phyloP scores from a whole-genome alignment of 30 jellyfish, hydroid and myxozoan species.

The Morbakka virulenta region DNA sequence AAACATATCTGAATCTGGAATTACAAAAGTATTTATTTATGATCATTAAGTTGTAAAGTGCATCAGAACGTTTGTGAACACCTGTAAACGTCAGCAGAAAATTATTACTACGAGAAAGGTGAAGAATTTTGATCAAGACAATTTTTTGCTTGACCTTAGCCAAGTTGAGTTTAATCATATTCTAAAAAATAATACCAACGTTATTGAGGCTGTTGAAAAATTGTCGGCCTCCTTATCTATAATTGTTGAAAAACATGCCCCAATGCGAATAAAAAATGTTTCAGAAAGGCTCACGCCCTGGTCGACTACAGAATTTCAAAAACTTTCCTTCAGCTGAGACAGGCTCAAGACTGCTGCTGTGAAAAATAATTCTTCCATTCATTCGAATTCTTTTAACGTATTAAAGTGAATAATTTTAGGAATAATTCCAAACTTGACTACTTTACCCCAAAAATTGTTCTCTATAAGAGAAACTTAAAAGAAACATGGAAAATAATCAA shows the following conservation, averaged over 20 bases:
- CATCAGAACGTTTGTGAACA: conserved; percentile 19
- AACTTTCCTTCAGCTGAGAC: conserved; percentile 23
- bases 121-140: conserved; percentile 22
- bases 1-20: conserved; percentile 32
- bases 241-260: conserved; percentile 31
- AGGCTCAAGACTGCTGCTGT: too few species aligned
- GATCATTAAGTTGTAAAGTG: conserved; percentile 31
- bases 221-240: neutral
- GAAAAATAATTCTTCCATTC: conserved; percentile 6
- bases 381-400: conserved; percentile 10
- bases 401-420: conserved; percentile 8
- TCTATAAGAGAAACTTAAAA: too few species aligned
- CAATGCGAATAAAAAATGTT: conserved; percentile 12
- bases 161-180: neutral
- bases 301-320: conserved; percentile 37
- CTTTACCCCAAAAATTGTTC: conserved; percentile 35
- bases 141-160: neutral
- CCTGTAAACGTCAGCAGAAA: conserved; percentile 34
- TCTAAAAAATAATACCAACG: conserved; percentile 6
- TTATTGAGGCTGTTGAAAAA: conserved; percentile 17
- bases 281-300: conserved; percentile 34
- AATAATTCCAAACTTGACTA: conserved; percentile 24
- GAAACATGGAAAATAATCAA: conserved; percentile 35
- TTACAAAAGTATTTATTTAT: conserved; percentile 10
- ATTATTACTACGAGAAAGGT: conserved; percentile 17